Evolutionary conservation across 2,113 vertebrate genomes (phyloP).

Genomic region (Xiphophorus maculatus): DNA sequence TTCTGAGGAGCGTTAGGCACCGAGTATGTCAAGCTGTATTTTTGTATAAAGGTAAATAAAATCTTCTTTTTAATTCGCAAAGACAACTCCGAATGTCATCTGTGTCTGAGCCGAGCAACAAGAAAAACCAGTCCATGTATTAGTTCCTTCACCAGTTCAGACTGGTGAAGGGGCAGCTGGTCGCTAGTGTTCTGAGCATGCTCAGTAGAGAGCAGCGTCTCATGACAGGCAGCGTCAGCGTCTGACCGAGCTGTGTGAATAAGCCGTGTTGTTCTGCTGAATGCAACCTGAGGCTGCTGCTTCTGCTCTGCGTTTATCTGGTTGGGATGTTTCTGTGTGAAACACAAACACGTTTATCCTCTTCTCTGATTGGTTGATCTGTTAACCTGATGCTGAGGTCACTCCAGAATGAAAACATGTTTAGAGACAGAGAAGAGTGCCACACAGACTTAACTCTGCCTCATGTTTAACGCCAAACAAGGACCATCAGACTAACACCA

Average conservation of each 20-base stretch:
- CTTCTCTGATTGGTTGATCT: not conserved
- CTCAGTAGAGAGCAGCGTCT: not conserved
- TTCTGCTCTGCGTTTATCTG: not conserved
- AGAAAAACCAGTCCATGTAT: too few relatives aligned
- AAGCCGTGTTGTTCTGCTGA: not conserved
- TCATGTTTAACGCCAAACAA: too few relatives aligned
- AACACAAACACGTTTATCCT: not conserved
- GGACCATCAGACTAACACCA: too few relatives aligned
- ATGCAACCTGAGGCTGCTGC: not conserved
- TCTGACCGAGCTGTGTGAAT: conserved; percentile 31
- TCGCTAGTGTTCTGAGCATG: too few relatives aligned
- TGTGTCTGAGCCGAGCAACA: too few relatives aligned
- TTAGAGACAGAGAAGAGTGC: not conserved
- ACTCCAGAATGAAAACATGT: not conserved
- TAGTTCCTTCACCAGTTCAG: too few relatives aligned
- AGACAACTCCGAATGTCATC: too few relatives aligned
- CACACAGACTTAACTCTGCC: not conserved
- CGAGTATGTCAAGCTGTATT: too few relatives aligned
- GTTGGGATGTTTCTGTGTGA: not conserved
- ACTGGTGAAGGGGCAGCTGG: too few relatives aligned
- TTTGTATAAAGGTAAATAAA: too few relatives aligned
- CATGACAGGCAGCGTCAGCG: conserved; percentile 4
- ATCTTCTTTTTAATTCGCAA: too few relatives aligned
- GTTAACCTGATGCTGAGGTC: not conserved
- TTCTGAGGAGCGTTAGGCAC: too few relatives aligned